Percentiles rank a stretch among this genome's conserved stretches.
phyloP scores from a whole-genome alignment of 2,797 vertebrate species.

The Sebastes vulpes region DNA sequence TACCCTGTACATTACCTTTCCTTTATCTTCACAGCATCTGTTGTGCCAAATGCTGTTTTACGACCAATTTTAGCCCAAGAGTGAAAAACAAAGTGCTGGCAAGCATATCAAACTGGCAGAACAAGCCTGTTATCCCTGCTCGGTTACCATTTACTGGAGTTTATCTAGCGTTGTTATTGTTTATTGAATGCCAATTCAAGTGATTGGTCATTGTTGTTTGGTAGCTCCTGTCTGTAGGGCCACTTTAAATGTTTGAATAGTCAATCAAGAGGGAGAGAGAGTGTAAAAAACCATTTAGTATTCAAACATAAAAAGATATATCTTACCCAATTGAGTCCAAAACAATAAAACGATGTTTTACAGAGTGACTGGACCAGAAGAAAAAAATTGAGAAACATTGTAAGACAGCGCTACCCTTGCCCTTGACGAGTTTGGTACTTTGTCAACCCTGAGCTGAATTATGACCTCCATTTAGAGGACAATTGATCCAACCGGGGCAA shows the following conservation, averaged over 20 bases:
- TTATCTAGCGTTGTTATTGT: slow-evolving; percentile 1
- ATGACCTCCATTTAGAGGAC: slow-evolving; percentile 52
- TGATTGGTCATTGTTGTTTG: slow-evolving; percentile 43
- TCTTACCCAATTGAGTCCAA: background rate
- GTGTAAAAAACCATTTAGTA: background rate
- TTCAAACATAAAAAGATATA: background rate
- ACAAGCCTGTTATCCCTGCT: slow-evolving; percentile 12
- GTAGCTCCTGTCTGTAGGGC: background rate
- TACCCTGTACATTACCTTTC: background rate
- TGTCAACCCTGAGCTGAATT: slow-evolving; percentile 52
- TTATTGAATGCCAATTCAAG: slow-evolving; percentile 10
- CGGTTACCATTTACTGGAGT: slow-evolving; percentile 7
- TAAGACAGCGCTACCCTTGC: background rate
- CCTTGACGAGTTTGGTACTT: slow-evolving; percentile 46
- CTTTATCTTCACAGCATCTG: slow-evolving; percentile 28
- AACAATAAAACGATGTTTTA: slow-evolving; percentile 10
- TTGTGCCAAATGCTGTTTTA: slow-evolving; percentile 42
- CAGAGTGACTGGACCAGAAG: background rate
- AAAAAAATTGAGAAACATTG: slow-evolving; percentile 2
- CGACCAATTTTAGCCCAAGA: slow-evolving; percentile 15
- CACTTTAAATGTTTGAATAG: slow-evolving; percentile 26
- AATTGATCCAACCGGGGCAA: slow-evolving; percentile 48
- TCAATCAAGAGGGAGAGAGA: slow-evolving; percentile 22
- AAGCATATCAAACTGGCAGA: slow-evolving; percentile 12
- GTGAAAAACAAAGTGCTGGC: slow-evolving; percentile 32